Conservation (phyloP, 2,797 vertebrate genomes). For the Valencia hispanica region DNA sequence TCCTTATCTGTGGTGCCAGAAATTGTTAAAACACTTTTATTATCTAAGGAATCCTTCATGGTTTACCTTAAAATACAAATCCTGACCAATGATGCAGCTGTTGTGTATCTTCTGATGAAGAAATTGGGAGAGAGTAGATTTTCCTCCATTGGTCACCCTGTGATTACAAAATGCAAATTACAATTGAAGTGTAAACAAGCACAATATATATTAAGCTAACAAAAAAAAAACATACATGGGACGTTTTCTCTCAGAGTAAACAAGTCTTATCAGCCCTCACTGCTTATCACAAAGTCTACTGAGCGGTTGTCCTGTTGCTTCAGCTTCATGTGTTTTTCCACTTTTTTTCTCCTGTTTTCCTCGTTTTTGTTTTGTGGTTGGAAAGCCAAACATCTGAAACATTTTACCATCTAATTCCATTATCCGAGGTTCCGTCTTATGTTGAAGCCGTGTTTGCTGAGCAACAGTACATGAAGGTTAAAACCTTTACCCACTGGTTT, state of each 20-base stretch:
- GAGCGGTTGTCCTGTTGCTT: constrained; percentile 7
- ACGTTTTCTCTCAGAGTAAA: constrained; percentile 6
- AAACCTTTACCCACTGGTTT: neutral
- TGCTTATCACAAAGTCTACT: constrained; percentile 33
- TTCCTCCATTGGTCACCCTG: constrained; percentile 94
- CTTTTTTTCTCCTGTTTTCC: neutral
- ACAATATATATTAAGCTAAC: neutral
- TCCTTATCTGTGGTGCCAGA: neutral
- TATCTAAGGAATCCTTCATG: neutral
- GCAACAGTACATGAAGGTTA: constrained; percentile 10
- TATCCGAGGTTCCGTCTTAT: neutral
- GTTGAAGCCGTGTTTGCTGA: neutral
- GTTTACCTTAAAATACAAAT: constrained; percentile 92
- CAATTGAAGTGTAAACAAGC: neutral
- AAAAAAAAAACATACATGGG: neutral
- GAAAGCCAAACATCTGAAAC: neutral
- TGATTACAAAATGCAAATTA: neutral
- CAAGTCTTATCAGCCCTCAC: constrained; percentile 39
- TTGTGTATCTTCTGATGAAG: constrained; percentile 85
- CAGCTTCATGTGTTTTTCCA: neutral
- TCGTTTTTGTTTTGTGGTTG: neutral
- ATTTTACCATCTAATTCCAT: neutral
- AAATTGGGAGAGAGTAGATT: constrained; percentile 86
- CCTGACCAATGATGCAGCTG: constrained; percentile 89
- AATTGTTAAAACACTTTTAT: neutral